Base-by-base conservation (phyloP, 2,113 vertebrate species). In the Herpailurus yagouaroundi region DNA sequence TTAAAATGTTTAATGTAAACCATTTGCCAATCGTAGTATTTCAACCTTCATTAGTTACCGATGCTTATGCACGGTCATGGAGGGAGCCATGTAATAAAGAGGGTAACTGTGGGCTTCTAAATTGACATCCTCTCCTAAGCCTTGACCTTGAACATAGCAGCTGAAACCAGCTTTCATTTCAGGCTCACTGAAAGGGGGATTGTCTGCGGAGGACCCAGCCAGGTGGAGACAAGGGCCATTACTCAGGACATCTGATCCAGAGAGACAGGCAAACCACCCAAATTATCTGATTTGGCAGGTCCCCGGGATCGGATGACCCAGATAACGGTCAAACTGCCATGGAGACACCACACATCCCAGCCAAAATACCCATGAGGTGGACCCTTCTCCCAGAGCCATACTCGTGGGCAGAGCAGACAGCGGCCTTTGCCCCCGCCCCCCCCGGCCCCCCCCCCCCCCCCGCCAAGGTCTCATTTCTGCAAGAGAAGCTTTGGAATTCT, bases 241-340 rank as follows among this genome's bases (percentile, higher is more conserved):
- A 52, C 66, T 93, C 48, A 60, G 82, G 96, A 96, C 93, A 97
- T 64, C 79, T 33, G 94, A 98, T 96, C 96, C 82, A 27, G 66
- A 55, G 95, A 89, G 82, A 91, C 76, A 27, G 73, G 91, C 33
- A 48, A 74, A 79, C 90, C 64, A 38, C 69, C 95, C 16, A 74
- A 92, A 95, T 96, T 93, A 98, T 96, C 97, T 97, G 98, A 98
- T 97, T 83, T 93, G 98, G 96, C 97, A 86, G 85, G 57, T 91
- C 63, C 60, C 48, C 0, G 12, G 89, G 52, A 71, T 97, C 86
- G 12, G 74, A 92, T 97, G 97, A 80, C 95, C 82, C 95, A 91
- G 96, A 96, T 95, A 96, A 83, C 15, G 68, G 66, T 87, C 86
- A 57, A 11, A 79, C 25, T n/a, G 81, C 93, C 82, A 69, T 19